Evolutionary conservation across 2,113 vertebrate genomes (phyloP).

Genomic region (Meleagris gallopavo): DNA sequence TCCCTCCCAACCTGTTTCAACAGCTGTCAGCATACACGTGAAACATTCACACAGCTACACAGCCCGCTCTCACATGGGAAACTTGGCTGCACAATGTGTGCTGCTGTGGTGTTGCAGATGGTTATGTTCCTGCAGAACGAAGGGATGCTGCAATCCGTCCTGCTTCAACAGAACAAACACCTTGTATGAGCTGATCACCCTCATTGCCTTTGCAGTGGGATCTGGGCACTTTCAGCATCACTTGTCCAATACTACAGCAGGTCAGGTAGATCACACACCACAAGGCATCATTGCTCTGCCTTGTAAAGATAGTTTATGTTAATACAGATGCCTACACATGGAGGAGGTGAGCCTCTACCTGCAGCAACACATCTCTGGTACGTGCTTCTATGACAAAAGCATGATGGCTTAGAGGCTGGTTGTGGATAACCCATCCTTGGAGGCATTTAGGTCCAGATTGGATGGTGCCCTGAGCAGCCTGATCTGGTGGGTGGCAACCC

Average conservation of each 20-base stretch:
- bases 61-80: not conserved
- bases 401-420: not conserved
- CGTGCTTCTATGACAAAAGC: not conserved
- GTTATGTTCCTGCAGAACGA: not conserved
- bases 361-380: not conserved
- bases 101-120: not conserved
- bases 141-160: not conserved
- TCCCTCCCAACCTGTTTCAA: accelerated
- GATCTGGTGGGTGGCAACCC: too few species aligned
- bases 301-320: not conserved
- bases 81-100: accelerated
- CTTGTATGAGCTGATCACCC: not conserved
- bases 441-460: too few species aligned
- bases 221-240: not conserved
- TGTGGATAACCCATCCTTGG: too few species aligned
- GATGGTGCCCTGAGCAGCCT: too few species aligned
- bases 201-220: not conserved
- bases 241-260: not conserved
- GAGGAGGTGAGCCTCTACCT: not conserved
- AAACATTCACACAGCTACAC: not conserved
- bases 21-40: accelerated
- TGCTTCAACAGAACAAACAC: not conserved
- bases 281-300: not conserved
- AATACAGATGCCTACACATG: not conserved
- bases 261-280: too few species aligned